Percentiles rank a stretch among this genome's conserved stretches.
Conservation (phyloP, 2,888 invertebrate genomes). For the Colostygia pectinataria region DNA sequence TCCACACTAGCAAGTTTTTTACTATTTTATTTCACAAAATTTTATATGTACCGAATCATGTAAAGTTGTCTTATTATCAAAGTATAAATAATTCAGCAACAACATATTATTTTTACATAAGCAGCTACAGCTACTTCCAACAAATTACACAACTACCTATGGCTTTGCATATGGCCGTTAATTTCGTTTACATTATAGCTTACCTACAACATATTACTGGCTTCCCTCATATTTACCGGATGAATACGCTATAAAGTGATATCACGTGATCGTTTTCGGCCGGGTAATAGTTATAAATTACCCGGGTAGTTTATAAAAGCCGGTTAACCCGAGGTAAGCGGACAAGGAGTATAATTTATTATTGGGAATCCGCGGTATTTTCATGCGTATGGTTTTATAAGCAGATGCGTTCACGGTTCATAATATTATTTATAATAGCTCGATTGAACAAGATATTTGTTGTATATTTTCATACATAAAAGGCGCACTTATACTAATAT, state of each 20-base stretch:
- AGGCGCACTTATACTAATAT: no score
- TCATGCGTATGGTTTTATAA: conserved; percentile 52
- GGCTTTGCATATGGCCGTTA: conserved; percentile 34
- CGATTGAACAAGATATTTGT: neutral
- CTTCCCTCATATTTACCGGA: conserved; percentile 75
- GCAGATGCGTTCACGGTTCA: conserved; percentile 24
- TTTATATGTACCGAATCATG: no score
- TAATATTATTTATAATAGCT: neutral
- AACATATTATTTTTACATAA: neutral
- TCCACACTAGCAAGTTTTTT: no score
- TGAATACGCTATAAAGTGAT: conserved; percentile 81
- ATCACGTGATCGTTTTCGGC: conserved; percentile 80
- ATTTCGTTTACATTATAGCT: conserved; percentile 47
- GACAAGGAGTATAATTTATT: conserved; percentile 81
- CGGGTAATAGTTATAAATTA: conserved; percentile 83
- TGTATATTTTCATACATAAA: no score
- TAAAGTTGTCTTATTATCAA: no score
- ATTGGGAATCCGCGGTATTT: conserved; percentile 77
- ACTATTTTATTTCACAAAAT: no score
- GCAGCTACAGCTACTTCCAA: conserved; percentile 15
- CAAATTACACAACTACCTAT: conserved; percentile 28
- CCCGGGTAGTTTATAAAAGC: conserved; percentile 82
- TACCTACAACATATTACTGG: conserved; percentile 62
- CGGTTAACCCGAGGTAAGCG: conserved; percentile 82
- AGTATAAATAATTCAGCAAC: neutral